These are phyloP conservation scores for Podilymbus podiceps DNA, from an alignment of 2,113 vertebrate genomes.

Conservation along the genomic window DNA sequence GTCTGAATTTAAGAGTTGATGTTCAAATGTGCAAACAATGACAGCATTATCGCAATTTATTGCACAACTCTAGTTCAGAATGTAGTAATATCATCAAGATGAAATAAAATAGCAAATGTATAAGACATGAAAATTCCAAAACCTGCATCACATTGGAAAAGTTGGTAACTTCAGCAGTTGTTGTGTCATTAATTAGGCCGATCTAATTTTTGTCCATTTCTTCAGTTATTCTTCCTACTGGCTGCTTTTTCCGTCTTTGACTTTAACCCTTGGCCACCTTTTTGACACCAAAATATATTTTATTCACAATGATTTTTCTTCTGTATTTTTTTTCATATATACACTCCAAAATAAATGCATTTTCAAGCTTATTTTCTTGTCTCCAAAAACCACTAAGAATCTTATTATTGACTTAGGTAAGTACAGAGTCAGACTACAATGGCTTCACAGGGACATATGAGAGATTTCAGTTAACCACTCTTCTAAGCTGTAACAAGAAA, in stretches of 20 bases:
- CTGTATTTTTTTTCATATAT: accelerated
- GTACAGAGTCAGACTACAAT: background rate
- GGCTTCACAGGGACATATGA: background rate
- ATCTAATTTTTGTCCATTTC: background rate
- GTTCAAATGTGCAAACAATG: background rate
- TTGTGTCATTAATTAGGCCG: background rate
- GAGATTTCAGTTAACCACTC: background rate
- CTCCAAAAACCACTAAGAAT: background rate
- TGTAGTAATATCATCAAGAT: background rate
- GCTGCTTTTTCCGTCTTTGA: background rate
- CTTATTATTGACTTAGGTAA: background rate
- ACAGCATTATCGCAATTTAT: background rate
- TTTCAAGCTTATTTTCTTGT: background rate
- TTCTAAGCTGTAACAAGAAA: background rate
- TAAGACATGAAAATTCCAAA: background rate
- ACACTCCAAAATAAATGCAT: background rate
- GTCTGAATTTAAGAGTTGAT: background rate
- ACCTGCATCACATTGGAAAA: accelerated
- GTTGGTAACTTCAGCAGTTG: background rate
- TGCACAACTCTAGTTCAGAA: background rate
- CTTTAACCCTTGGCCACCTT: background rate
- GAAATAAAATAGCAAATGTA: background rate
- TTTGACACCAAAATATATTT: background rate
- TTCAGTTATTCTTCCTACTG: background rate
- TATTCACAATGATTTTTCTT: background rate